Percentiles rank a stretch among this genome's conserved stretches.
Evolutionary conservation across 1,140 invertebrate species (phyloP).

Genomic region (Metaphire vulgaris): DNA sequence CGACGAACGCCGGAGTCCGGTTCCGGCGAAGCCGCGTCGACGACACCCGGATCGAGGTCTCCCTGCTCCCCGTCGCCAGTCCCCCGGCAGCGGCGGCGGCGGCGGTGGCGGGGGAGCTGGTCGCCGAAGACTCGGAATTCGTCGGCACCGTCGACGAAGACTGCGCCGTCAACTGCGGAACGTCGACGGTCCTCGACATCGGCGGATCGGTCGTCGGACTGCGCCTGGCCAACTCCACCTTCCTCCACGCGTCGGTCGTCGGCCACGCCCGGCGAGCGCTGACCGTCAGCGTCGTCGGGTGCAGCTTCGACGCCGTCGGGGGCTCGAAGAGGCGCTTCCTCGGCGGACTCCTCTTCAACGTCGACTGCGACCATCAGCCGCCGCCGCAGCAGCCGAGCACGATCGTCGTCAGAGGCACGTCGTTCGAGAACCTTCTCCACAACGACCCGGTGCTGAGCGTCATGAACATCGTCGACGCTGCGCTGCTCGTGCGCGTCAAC

Average conservation of each 20-base stretch:
- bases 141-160: background rate
- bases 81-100: too few species aligned
- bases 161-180: background rate
- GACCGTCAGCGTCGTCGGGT: background rate
- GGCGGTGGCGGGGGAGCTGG: too few species aligned
- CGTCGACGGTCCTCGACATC: background rate
- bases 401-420: background rate
- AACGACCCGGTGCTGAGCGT: conserved; percentile 26
- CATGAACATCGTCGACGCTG: conserved; percentile 24
- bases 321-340: background rate
- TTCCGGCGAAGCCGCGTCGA: background rate
- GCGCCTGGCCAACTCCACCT: background rate
- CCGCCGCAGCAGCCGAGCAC: background rate
- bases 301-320: background rate
- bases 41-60: background rate
- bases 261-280: background rate
- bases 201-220: background rate
- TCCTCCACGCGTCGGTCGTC: background rate
- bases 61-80: background rate
- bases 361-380: too few species aligned
- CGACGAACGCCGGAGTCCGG: background rate
- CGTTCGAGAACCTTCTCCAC: conserved; percentile 18
- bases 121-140: background rate
- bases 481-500: conserved; percentile 12
- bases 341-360: conserved; percentile 15